These are phyloP conservation scores for Gouania willdenowi DNA, from an alignment of 2,797 vertebrate genomes.

Conservation along the genomic window DNA sequence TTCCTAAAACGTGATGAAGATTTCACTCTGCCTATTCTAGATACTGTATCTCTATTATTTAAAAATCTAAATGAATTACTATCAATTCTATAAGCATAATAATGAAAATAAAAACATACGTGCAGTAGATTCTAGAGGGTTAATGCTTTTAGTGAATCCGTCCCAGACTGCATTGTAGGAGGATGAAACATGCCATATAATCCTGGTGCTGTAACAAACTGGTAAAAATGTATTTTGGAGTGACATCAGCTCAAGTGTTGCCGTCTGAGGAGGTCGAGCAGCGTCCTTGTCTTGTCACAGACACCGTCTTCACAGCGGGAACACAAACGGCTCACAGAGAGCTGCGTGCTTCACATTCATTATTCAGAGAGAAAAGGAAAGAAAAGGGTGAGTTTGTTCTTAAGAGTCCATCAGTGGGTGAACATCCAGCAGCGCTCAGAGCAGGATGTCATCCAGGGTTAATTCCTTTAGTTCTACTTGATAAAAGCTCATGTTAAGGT, in stretches of 20 bases:
- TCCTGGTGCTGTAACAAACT: constrained; percentile 46
- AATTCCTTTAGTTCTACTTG: background rate
- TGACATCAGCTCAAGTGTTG: constrained; percentile 33
- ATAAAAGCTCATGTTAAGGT: background rate
- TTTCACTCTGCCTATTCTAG: no score
- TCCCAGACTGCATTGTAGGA: no score
- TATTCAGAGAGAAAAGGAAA: constrained; percentile 19
- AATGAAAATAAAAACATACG: no score
- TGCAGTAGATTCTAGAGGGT: no score
- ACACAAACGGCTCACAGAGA: constrained; percentile 4
- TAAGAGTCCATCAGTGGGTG: background rate
- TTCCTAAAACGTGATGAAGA: no score
- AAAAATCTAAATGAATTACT: no score
- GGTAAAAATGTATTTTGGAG: constrained; percentile 35
- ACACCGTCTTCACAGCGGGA: constrained; percentile 9
- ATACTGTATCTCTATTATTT: no score
- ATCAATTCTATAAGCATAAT: no score
- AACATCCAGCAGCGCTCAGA: background rate
- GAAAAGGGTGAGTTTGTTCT: background rate
- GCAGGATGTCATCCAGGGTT: background rate
- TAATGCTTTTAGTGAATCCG: no score
- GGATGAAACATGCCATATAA: no score
- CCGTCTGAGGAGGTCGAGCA: constrained; percentile 1
- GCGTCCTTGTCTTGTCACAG: constrained; percentile 9
- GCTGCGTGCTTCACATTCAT: constrained; percentile 14